Conservation (phyloP, 2,888 invertebrate genomes). For the Acrocyrtus sp. region DNA sequence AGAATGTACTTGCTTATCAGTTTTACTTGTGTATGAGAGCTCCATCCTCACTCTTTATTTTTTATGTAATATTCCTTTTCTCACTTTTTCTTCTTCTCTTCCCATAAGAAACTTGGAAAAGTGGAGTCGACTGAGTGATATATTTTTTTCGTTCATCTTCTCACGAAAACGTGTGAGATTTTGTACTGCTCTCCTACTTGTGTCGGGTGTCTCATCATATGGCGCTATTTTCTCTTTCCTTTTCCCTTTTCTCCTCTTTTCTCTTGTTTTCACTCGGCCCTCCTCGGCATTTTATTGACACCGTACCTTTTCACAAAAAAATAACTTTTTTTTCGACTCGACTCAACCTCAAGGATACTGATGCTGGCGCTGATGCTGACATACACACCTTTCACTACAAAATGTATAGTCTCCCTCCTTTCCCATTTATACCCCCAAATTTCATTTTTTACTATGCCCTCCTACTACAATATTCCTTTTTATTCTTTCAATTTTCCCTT, state of each 20-base stretch:
- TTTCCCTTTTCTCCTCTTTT: conserved; percentile 7
- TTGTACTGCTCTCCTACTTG: conserved; percentile 1
- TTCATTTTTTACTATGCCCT: no score
- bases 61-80: conserved; percentile 19
- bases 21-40: conserved; percentile 35
- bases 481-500: no score
- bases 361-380: conserved; percentile 24
- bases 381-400: conserved; percentile 16
- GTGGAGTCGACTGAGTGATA: no score
- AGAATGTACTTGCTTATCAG: no score
- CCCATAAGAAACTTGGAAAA: conserved; percentile 6
- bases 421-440: conserved; percentile 9
- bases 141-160: conserved; percentile 23
- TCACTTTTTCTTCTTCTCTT: conserved; percentile 9
- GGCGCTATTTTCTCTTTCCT: conserved; percentile 37
- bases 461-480: no score
- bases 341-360: no score
- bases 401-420: conserved; percentile 15
- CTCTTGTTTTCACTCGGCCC: conserved; percentile 39
- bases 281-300: conserved; percentile 43
- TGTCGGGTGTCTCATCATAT: conserved; percentile 43
- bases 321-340: no score
- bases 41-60: conserved; percentile 13
- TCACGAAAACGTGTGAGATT: not conserved
- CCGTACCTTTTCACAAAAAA: conserved; percentile 3